These are phyloP conservation scores for Oscheius sp. DNA, from an alignment of 1,140 invertebrate genomes.

Conservation along the genomic window DNA sequence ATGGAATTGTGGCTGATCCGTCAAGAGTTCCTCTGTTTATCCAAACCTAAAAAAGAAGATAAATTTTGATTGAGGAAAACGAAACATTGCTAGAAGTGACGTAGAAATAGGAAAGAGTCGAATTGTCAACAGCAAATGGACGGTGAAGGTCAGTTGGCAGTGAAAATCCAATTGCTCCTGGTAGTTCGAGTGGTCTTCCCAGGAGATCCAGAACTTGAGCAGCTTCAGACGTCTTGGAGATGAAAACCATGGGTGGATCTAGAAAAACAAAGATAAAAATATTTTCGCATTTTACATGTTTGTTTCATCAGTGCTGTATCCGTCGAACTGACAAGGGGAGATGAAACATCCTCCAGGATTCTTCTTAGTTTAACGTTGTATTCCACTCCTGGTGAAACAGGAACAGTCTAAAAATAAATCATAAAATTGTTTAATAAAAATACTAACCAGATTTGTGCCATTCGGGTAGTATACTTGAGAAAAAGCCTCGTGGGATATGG, in stretches of 20 bases:
- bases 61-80: neutral
- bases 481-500: neutral
- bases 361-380: neutral
- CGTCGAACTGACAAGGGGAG: neutral
- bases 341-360: neutral
- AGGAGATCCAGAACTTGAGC: neutral
- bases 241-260: neutral
- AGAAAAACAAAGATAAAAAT: too few species aligned
- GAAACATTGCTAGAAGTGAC: neutral
- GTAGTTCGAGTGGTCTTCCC: neutral
- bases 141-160: neutral
- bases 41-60: neutral
- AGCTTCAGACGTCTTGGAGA: neutral
- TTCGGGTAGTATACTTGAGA: neutral
- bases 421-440: neutral
- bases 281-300: too few species aligned
- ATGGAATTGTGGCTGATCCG: slow-evolving; percentile 12
- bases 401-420: slow-evolving; percentile 4
- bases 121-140: neutral
- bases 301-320: neutral
- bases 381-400: neutral
- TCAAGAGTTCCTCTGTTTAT: slow-evolving; percentile 17
- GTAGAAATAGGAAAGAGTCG: neutral
- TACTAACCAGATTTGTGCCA: neutral
- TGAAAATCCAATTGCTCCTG: neutral